A percentile compares a stretch with the other conserved stretches of the same genome.
phyloP scores from a whole-genome alignment of 2,113 vertebrate genomes.

The Megatriorchis doriae region DNA sequence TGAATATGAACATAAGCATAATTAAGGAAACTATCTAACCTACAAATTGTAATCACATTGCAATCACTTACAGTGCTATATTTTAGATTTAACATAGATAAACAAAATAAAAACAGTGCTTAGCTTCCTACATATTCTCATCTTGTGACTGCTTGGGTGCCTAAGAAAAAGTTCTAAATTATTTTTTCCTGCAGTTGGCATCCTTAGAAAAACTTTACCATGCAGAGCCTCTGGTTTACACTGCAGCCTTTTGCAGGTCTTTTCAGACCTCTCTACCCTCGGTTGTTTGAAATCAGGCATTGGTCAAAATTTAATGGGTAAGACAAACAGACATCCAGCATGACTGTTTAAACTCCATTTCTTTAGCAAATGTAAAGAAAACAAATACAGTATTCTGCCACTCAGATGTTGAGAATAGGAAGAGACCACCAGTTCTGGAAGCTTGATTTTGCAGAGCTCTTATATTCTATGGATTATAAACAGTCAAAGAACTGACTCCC shows the following conservation, averaged over 20 bases:
- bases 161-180: background rate
- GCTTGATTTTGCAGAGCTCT: background rate
- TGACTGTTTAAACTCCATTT: background rate
- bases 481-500: background rate
- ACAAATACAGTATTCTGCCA: background rate
- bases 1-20: background rate
- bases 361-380: background rate
- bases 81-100: background rate
- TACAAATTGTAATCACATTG: background rate
- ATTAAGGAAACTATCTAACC: background rate
- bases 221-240: background rate
- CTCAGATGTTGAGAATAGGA: background rate
- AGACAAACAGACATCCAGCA: background rate
- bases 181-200: background rate
- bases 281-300: background rate
- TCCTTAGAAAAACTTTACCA: background rate
- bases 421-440: background rate
- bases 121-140: background rate
- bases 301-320: background rate
- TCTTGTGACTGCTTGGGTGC: background rate
- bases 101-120: background rate
- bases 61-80: background rate
- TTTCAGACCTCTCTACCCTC: background rate
- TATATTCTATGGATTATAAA: background rate
- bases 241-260: background rate